Evolutionary conservation across 2,113 vertebrate species (phyloP).

Genomic region (Carassius auratus): DNA sequence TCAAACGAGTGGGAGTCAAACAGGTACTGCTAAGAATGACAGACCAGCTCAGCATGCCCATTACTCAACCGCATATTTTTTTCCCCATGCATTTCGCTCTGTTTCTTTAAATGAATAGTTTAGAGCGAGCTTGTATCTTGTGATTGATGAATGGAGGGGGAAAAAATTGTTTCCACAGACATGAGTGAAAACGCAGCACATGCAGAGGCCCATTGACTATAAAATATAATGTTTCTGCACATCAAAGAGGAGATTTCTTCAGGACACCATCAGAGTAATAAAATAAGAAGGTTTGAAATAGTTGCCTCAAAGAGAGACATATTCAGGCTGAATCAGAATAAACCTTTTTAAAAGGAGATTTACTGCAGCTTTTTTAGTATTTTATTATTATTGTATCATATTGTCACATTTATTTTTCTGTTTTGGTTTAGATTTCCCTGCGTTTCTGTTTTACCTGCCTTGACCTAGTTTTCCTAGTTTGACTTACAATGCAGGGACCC

Average conservation of each 20-base stretch:
- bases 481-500: no score
- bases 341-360: not conserved
- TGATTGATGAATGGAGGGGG: slow-evolving; percentile 68
- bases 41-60: slow-evolving; percentile 65
- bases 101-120: slow-evolving; percentile 74
- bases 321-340: not conserved
- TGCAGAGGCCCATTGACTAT: slow-evolving; percentile 64
- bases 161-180: slow-evolving; percentile 69
- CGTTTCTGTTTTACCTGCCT: no score
- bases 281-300: not conserved
- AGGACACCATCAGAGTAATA: not conserved
- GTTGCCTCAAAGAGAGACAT: not conserved
- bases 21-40: slow-evolving; percentile 62
- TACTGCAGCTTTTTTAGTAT: no score
- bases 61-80: slow-evolving; percentile 66
- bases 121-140: slow-evolving; percentile 66
- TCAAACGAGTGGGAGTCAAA: slow-evolving; percentile 65
- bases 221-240: slow-evolving; percentile 54
- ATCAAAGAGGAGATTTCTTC: not conserved
- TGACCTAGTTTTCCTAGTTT: no score
- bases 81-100: slow-evolving; percentile 63
- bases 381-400: not conserved
- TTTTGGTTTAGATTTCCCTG: no score
- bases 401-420: not conserved
- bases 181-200: slow-evolving; percentile 64